A percentile compares a stretch with the other conserved stretches of the same genome.
These are phyloP conservation scores for Philhelius pedissequus DNA, from an alignment of 2,888 invertebrate genomes.

Conservation along the genomic window DNA sequence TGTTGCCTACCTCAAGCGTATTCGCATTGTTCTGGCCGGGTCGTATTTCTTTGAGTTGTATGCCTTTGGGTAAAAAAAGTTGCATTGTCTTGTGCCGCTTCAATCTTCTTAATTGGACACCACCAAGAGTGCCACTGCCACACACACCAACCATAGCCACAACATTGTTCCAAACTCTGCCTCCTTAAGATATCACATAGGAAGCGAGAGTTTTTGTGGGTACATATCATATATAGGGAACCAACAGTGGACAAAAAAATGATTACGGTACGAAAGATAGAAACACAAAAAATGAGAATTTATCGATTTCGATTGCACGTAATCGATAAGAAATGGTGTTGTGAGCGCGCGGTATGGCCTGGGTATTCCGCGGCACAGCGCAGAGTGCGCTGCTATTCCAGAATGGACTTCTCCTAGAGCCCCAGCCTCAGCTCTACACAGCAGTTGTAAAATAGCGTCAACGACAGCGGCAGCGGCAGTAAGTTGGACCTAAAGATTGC, in stretches of 20 bases:
- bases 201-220: conserved; percentile 22
- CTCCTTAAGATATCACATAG: conserved; percentile 29
- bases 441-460: conserved; percentile 2
- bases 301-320: conserved; percentile 69
- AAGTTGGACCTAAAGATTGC: conserved; percentile 44
- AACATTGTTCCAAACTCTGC: conserved; percentile 2
- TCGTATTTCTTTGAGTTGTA: conserved; percentile 63
- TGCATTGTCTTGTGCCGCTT: conserved; percentile 62
- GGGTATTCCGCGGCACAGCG: background rate
- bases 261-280: conserved; percentile 50
- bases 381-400: conserved; percentile 35
- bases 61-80: conserved; percentile 57
- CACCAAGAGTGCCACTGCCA: conserved; percentile 56
- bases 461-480: background rate
- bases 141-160: background rate
- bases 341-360: conserved; percentile 9
- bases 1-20: conserved; percentile 60
- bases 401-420: conserved; percentile 13
- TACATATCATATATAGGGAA: background rate
- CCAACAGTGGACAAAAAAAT: conserved; percentile 10
- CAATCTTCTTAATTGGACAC: conserved; percentile 68
- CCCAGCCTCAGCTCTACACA: background rate
- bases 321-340: conserved; percentile 61
- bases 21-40: conserved; percentile 62
- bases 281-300: conserved; percentile 62